Evolutionary conservation across 2,888 invertebrate genomes (phyloP).

Genomic region (Linnaemya vulpina): DNA sequence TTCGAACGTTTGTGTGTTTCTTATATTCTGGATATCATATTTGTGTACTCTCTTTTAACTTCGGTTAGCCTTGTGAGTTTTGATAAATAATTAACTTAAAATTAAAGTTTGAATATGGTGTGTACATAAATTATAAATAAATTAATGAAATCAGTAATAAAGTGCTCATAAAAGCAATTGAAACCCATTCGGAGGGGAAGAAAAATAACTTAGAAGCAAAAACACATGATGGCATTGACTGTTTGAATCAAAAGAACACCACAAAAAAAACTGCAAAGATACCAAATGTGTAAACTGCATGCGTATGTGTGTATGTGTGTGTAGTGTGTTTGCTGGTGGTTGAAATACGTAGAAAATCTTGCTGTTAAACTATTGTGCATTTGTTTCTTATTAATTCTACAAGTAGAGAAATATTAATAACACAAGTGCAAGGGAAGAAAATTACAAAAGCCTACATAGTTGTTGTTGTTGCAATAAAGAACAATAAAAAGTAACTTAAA

Average conservation of each 20-base stretch:
- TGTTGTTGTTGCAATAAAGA: constrained; percentile 13
- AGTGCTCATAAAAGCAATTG: neutral
- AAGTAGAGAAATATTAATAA: constrained; percentile 27
- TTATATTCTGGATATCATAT: constrained; percentile 1
- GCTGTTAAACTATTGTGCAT: constrained; percentile 19
- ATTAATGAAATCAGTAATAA: constrained; percentile 7
- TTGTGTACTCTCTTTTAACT: constrained; percentile 40
- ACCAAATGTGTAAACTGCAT: constrained; percentile 8
- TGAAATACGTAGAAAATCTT: constrained; percentile 15
- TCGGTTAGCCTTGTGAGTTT: constrained; percentile 50
- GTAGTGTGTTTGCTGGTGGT: constrained; percentile 35
- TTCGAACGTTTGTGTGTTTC: constrained; percentile 44
- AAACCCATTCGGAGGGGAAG: neutral
- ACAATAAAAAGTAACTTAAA: constrained; percentile 4
- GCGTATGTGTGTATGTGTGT: constrained; percentile 28
- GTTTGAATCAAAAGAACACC: constrained; percentile 18
- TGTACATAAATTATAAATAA: constrained; percentile 30
- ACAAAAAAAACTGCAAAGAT: constrained; percentile 41
- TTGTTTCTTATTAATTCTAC: constrained; percentile 7
- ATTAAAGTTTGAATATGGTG: constrained; percentile 24
- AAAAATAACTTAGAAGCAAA: neutral
- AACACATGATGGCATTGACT: constrained; percentile 31
- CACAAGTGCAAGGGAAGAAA: constrained; percentile 41
- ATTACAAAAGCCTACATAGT: neutral
- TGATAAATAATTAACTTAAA: constrained; percentile 24